Base-by-base conservation (phyloP, 1,140 invertebrate genomes). In the Choristoneura fumiferana region DNA sequence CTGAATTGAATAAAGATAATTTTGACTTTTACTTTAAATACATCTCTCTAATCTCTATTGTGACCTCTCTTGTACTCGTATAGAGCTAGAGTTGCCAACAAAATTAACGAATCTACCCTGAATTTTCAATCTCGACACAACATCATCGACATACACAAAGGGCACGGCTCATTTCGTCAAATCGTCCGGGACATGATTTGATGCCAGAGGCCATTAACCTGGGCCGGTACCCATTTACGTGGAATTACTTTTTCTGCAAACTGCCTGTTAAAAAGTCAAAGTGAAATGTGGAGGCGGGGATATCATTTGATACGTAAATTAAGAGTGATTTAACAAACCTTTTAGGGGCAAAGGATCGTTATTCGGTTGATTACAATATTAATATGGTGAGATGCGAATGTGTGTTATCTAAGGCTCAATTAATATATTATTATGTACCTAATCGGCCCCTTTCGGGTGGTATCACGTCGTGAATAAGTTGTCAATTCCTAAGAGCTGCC, bases 261-360 rank as follows among this genome's bases (percentile, higher is more conserved):
- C 43, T 49, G 43, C 43, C 43, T 49, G 43, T 49, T 49, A 49
- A 49, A 49, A 49, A 49, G 43, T 49, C 18, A 49, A 49, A 49
- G 43, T 49, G 43, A 49, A 49, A 49, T 49, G 22, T 49, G 43
- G 18, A 33, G 43, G 10, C 8, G 17, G 13, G 40, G 22, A 22
- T 49, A 49, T 22, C 43, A 49, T 49, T 49, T 49, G 43, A 49
- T 49, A 49, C 43, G 43, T n/a, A 49, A 49, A 49, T 49, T 49
- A 49, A 49, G 43, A 33, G 43, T 49, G 43, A 49, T 49, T 49
- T 22, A 49, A 49, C 43, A 49, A 49, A 49, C 43, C 43, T 49
- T 49, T 49, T 49, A 49, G 2, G 2, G 22, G 43, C n/a, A 22
- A 6, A n/a, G 43, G 43, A 22, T 49, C 43, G 18, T 49, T 49